phyloP scores from a whole-genome alignment of 2,113 vertebrate genomes.

The Prunella himalayana region DNA sequence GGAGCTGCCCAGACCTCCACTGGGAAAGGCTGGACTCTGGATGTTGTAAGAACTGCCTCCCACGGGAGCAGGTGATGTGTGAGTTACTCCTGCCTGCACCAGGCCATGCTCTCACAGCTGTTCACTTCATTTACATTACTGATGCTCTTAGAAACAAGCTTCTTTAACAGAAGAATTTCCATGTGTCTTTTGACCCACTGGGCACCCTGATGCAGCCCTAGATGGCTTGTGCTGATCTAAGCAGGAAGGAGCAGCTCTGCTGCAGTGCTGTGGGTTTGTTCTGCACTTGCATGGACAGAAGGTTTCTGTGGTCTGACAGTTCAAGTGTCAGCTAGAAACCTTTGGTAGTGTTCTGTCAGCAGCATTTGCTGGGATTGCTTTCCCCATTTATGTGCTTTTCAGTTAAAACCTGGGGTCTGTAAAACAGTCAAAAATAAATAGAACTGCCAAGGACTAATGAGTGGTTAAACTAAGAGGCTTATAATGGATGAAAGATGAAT shows the following conservation, averaged over 20 bases:
- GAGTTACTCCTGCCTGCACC: background rate
- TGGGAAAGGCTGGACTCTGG: background rate
- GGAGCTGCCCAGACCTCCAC: background rate
- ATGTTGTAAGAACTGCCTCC: background rate
- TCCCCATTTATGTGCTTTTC: background rate
- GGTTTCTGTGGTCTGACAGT: background rate
- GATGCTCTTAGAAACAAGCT: background rate
- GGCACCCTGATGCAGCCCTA: background rate
- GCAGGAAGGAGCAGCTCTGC: background rate
- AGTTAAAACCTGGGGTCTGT: background rate
- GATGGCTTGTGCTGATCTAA: background rate
- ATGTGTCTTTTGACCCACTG: background rate
- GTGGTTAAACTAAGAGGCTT: background rate
- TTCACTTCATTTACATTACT: background rate
- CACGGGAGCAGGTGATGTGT: background rate
- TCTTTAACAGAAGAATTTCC: background rate
- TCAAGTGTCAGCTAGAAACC: background rate
- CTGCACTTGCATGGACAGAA: accelerated
- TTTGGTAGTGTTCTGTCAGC: background rate
- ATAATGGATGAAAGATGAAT: background rate
- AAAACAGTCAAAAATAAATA: background rate
- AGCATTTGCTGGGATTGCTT: background rate
- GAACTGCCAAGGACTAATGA: background rate
- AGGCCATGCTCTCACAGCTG: background rate
- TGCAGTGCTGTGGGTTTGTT: background rate